These are phyloP conservation scores for Troides helena DNA, from an alignment of 2,888 invertebrate genomes.

Conservation along the genomic window DNA sequence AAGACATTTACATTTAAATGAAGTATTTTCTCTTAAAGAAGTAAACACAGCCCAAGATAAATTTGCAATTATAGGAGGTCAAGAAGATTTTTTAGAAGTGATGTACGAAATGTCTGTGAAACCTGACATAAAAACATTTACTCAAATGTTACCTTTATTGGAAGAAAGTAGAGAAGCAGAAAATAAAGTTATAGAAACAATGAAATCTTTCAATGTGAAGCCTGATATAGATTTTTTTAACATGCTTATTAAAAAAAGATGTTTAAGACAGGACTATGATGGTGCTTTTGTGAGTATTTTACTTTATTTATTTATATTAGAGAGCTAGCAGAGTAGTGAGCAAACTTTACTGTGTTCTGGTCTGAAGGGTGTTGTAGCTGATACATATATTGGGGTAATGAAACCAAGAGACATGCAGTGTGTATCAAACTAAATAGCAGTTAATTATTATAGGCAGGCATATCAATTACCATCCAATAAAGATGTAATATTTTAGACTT, in stretches of 20 bases:
- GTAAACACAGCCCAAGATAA: constrained; percentile 82
- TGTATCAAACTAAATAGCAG: too few relatives aligned
- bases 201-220: constrained; percentile 80
- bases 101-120: constrained; percentile 84
- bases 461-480: too few relatives aligned
- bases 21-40: constrained; percentile 80
- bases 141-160: constrained; percentile 86
- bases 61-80: constrained; percentile 89
- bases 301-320: neutral
- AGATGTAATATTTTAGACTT: too few relatives aligned
- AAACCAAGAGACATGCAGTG: too few relatives aligned
- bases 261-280: constrained; percentile 84
- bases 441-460: too few relatives aligned
- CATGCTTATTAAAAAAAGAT: constrained; percentile 90
- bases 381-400: too few relatives aligned
- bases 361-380: too few relatives aligned
- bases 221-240: constrained; percentile 92
- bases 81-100: constrained; percentile 85
- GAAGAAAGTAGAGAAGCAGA: constrained; percentile 85
- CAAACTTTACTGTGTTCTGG: too few relatives aligned
- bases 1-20: constrained; percentile 79
- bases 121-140: constrained; percentile 90
- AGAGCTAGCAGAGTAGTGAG: too few relatives aligned
- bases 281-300: constrained; percentile 84
- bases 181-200: constrained; percentile 81